Evolutionary conservation across 2,113 vertebrate genomes (phyloP), one percentile per base, ranked within the genome.

Genomic region (Neopipo cinnamomea): DNA sequence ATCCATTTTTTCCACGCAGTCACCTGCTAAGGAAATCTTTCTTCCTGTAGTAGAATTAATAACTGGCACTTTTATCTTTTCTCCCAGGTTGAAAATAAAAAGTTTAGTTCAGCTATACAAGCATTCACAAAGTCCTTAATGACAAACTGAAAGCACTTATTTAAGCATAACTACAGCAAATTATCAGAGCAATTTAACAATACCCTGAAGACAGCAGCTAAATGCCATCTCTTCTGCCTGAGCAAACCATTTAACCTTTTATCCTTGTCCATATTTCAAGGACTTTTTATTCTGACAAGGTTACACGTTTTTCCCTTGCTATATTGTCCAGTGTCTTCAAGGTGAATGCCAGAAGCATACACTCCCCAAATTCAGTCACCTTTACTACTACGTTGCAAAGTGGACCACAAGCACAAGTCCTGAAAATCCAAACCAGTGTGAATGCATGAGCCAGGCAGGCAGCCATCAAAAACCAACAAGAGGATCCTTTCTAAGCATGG

Each of bases 181-280:
- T 96, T 91, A 96, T 78, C 79, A 91, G 89, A 91, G 35, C 91
- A 94, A 93, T 92, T 96, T 95, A 95, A 94, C 94, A 96, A 89
- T 79, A 82, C 89, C 87, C 91, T 1, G 23, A 92, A 95, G 96
- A 95, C 87, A 93, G 94, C 66, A 93, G 91, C 46, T 95, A 96
- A 96, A 93, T 76, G 63, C 77, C 65, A 63, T 89, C 41, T 93
- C 85, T 95, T 95, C 93, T 91, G 94, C 94, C 37, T 91, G 77
- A 95, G 50, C 66, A 95, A 96, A 92, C 80, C 91, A 88, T 85
- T 96, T 97, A 95, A 95, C 89, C 94, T 96, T 92, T 88, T 85
- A 85, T 89, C 93, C 94, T 85, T 89, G 87, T 70, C 81, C 66
- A 11, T 66, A 91, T 85, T 95, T 85, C 66, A 92, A 94, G 74